phyloP scores from a whole-genome alignment of 2,113 vertebrate species.

The Macquaria australasica region DNA sequence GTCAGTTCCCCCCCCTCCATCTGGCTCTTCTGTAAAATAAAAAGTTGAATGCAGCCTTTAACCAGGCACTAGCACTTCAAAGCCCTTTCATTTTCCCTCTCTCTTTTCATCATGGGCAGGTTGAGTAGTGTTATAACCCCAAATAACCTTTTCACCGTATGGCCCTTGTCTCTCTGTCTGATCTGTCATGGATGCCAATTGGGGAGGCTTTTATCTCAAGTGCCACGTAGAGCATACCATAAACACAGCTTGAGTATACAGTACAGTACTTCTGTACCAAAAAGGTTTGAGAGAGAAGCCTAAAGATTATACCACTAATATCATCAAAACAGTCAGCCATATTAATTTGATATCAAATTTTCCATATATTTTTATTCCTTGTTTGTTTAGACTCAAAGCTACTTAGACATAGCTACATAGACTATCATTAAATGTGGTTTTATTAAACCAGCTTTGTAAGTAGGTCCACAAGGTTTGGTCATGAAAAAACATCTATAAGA shows the following conservation, averaged over 20 bases:
- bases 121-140: slow-evolving; percentile 64
- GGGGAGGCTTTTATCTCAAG: slow-evolving; percentile 53
- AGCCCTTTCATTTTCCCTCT: slow-evolving; percentile 57
- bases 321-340: neutral
- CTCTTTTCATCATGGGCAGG: slow-evolving; percentile 53
- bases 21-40: slow-evolving; percentile 61
- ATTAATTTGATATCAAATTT: neutral
- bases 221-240: slow-evolving; percentile 2
- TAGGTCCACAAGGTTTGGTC: neutral
- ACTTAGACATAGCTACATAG: neutral
- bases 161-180: slow-evolving; percentile 45
- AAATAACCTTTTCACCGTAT: slow-evolving; percentile 54
- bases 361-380: neutral
- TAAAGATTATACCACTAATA: neutral
- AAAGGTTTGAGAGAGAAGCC: neutral
- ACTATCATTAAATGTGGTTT: neutral
- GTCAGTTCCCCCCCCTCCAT: slow-evolving; percentile 36
- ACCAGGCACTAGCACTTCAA: slow-evolving; percentile 59
- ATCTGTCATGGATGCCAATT: slow-evolving; percentile 48
- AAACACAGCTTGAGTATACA: slow-evolving; percentile 23
- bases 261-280: neutral
- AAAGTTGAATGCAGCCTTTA: slow-evolving; percentile 68
- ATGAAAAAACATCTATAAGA: neutral
- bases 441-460: neutral
- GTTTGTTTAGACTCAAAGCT: neutral